Conservation (phyloP, 2,797 vertebrate genomes). For the Bradypus variegatus region DNA sequence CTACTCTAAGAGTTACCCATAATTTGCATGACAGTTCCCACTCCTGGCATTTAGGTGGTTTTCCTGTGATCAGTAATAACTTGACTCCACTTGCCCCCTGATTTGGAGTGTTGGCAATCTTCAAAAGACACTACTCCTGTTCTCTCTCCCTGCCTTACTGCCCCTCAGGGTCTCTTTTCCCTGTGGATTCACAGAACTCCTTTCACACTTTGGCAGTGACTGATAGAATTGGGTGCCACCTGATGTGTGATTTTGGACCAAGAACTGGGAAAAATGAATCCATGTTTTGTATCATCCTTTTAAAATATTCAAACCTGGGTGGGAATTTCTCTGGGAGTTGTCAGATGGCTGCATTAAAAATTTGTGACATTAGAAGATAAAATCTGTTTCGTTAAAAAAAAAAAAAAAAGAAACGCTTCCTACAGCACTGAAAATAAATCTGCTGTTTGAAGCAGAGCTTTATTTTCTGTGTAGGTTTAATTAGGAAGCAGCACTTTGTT, state of each 20-base stretch:
- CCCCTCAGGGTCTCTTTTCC: too few species aligned
- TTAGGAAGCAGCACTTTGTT: slow-evolving; percentile 62
- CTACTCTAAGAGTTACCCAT: background rate
- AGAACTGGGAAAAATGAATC: background rate
- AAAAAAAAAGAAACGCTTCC: slow-evolving; percentile 28
- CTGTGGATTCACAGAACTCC: background rate
- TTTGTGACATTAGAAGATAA: slow-evolving; percentile 35
- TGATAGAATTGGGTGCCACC: background rate
- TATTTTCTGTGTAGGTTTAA: slow-evolving; percentile 63
- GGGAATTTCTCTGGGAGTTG: slow-evolving; percentile 7
- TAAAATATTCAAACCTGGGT: background rate
- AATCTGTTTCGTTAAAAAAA: background rate
- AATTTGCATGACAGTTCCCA: background rate
- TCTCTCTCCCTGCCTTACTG: background rate
- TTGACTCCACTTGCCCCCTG: too few species aligned
- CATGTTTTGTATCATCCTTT: slow-evolving; percentile 5
- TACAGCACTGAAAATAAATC: slow-evolving; percentile 39
- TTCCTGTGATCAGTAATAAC: background rate
- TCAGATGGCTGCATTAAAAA: background rate
- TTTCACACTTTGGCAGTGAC: background rate
- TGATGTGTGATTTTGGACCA: background rate
- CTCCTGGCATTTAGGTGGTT: background rate
- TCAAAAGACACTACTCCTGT: background rate
- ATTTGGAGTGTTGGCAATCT: background rate
- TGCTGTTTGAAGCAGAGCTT: slow-evolving; percentile 40